These are phyloP conservation scores for Trileptium ribeirensis DNA, from an alignment of 2,888 invertebrate species.

Conservation along the genomic window DNA sequence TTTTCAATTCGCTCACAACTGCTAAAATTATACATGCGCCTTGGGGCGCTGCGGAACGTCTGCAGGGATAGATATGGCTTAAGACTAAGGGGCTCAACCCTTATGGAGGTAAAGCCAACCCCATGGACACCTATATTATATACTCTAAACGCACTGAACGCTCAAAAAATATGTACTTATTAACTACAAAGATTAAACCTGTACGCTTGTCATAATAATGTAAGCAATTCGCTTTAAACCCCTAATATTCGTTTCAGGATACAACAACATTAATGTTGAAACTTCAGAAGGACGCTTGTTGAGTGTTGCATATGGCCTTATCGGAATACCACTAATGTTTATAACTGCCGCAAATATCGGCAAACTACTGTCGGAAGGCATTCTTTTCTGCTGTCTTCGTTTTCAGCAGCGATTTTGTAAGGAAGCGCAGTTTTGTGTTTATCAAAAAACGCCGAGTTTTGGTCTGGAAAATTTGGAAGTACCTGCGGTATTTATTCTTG, in stretches of 20 bases:
- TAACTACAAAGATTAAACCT: no score
- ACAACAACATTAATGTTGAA: neutral
- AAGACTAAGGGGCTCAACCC: no score
- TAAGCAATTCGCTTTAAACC: no score
- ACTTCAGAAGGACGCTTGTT: neutral
- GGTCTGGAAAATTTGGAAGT: constrained; percentile 9
- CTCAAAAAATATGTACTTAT: no score
- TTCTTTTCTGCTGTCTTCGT: constrained; percentile 1
- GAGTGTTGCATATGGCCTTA: constrained; percentile 13
- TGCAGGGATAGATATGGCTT: no score
- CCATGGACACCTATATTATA: no score
- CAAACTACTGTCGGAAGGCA: constrained; percentile 7
- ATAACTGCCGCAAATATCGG: constrained; percentile 17
- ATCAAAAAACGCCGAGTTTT: constrained; percentile 12
- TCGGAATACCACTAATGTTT: constrained; percentile 15
- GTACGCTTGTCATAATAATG: no score
- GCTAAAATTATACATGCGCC: no score
- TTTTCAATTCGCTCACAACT: no score
- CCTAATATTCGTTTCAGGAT: constrained; percentile 1
- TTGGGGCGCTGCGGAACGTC: no score
- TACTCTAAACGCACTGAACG: no score
- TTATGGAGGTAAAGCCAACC: no score
- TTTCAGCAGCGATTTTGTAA: neutral
- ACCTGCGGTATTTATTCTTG: constrained; percentile 14
- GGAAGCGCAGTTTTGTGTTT: constrained; percentile 7